A percentile compares a stretch with the other conserved stretches of the same genome.
Evolutionary conservation across 2,888 invertebrate genomes (phyloP).

Genomic region (Hyposoter dolosus): DNA sequence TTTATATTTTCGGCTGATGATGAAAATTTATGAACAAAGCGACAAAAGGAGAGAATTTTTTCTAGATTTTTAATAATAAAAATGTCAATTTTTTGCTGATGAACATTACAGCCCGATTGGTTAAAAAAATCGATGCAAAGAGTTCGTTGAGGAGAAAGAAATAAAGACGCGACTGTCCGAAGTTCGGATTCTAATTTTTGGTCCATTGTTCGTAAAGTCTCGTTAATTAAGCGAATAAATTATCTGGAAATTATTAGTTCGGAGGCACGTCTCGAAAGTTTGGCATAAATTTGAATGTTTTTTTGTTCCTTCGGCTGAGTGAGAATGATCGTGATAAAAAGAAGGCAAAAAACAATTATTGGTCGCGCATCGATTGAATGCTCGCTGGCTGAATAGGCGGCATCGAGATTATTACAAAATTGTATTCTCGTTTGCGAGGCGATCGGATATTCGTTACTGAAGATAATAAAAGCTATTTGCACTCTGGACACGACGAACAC

Average conservation of each 20-base stretch:
- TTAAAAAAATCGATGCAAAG: too few relatives aligned
- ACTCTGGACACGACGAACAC: constrained; percentile 55
- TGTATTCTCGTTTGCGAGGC: constrained; percentile 34
- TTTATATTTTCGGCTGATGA: too few relatives aligned
- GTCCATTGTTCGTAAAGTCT: background rate
- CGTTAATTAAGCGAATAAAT: background rate
- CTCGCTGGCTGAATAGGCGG: background rate
- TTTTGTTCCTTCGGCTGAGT: constrained; percentile 9
- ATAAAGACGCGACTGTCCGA: background rate
- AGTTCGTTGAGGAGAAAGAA: too few relatives aligned
- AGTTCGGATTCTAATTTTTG: background rate
- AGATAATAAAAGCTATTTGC: constrained; percentile 63
- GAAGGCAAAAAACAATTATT: constrained; percentile 3
- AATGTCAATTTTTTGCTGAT: too few relatives aligned
- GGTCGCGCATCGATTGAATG: constrained; percentile 17
- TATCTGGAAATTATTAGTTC: background rate
- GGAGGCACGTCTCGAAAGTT: background rate
- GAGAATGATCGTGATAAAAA: background rate
- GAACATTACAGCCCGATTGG: too few relatives aligned
- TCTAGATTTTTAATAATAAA: too few relatives aligned
- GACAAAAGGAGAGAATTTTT: too few relatives aligned
- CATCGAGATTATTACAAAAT: constrained; percentile 58
- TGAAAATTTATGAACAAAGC: too few relatives aligned
- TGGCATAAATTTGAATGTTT: background rate
- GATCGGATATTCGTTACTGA: constrained; percentile 26